Conservation (phyloP, 2,113 vertebrate genomes). For the Cebus imitator region DNA sequence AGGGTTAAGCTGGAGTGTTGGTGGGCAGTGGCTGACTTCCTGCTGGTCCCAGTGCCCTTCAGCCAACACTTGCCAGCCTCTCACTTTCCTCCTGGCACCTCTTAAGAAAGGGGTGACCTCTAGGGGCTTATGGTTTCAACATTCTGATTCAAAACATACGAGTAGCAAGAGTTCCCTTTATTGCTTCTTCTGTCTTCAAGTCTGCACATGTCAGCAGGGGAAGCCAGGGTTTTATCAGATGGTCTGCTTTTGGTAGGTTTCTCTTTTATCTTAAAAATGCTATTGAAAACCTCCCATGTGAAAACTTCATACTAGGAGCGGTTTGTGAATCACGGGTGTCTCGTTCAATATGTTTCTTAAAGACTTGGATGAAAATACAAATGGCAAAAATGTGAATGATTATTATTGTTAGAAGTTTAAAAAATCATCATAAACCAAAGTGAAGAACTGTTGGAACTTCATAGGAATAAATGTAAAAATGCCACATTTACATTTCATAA, state of each 20-base stretch:
- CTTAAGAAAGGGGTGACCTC: neutral
- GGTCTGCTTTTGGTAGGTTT: slow-evolving; percentile 33
- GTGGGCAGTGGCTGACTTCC: neutral
- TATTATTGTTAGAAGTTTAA: neutral
- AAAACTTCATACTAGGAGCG: neutral
- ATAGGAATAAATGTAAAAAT: neutral
- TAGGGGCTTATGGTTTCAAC: neutral
- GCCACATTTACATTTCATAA: neutral
- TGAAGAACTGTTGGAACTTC: neutral
- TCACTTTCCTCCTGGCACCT: neutral
- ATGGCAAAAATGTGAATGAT: neutral
- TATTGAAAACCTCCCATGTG: neutral
- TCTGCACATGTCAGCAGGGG: neutral
- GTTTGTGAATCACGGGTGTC: neutral
- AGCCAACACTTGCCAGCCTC: neutral
- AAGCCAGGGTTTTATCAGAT: slow-evolving; percentile 15
- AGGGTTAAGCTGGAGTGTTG: neutral
- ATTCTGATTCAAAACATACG: neutral
- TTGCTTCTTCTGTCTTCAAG: neutral
- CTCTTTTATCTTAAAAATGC: neutral
- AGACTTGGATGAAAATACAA: neutral
- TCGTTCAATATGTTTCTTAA: neutral
- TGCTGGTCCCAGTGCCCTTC: neutral
- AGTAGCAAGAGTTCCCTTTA: neutral
- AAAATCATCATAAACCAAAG: neutral